Evolutionary conservation across 2,113 vertebrate genomes (phyloP).

Genomic region (Nicator chloris): DNA sequence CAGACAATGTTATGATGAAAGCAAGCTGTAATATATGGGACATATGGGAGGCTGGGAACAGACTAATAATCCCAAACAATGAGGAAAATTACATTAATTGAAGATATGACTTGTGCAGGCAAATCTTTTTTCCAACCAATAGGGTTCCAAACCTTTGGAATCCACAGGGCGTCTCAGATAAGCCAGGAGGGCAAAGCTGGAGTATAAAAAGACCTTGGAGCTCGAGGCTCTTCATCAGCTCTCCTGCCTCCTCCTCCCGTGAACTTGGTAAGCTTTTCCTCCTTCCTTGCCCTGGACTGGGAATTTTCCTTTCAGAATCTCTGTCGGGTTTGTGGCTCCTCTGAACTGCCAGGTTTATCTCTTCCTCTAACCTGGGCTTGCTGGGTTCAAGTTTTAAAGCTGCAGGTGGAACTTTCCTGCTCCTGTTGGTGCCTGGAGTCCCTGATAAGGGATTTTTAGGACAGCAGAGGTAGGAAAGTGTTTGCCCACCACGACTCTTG

Average conservation of each 20-base stretch:
- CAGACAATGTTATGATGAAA: constrained; percentile 41
- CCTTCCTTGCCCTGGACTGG: not conserved
- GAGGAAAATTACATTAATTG: constrained; percentile 57
- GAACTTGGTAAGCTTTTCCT: constrained; percentile 6
- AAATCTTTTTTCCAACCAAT: constrained; percentile 28
- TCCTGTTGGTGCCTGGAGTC: not conserved
- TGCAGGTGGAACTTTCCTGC: not conserved
- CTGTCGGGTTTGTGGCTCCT: not conserved
- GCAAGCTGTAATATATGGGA: constrained; percentile 25
- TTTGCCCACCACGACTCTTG: accelerated
- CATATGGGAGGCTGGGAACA: not conserved
- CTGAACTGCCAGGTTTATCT: not conserved
- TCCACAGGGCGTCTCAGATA: constrained; percentile 4
- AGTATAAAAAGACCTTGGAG: constrained; percentile 19
- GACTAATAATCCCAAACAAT: constrained; percentile 61
- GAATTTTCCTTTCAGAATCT: not conserved
- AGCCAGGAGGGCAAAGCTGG: not conserved
- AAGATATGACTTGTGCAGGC: constrained; percentile 44
- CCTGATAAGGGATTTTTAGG: not conserved
- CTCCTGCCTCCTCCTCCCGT: not conserved
- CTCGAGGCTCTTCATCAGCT: not conserved
- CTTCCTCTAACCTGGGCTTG: not conserved
- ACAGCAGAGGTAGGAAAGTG: not conserved
- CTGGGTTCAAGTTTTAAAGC: not conserved
- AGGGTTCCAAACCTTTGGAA: not conserved